These are phyloP conservation scores for Mus musculus DNA, from an alignment of 2,113 vertebrate genomes.

Conservation along the genomic window DNA sequence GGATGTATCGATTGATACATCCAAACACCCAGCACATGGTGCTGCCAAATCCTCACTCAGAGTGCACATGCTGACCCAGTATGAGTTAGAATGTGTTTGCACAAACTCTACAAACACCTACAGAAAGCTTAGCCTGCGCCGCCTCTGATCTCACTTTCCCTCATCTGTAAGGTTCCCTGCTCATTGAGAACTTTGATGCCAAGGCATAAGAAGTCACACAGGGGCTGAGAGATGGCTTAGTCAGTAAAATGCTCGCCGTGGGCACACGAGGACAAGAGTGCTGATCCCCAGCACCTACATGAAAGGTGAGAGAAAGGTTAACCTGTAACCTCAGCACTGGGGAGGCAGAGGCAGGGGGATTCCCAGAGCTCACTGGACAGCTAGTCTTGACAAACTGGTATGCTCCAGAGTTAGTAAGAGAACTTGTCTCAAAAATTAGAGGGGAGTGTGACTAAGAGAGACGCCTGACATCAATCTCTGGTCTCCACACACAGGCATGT, in stretches of 20 bases:
- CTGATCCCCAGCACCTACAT: not conserved
- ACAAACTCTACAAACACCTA: not conserved
- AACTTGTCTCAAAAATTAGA: not conserved
- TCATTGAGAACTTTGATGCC: fast-evolving
- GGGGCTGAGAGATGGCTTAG: not conserved
- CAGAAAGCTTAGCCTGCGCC: not conserved
- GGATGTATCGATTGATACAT: not conserved
- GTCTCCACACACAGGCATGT: not conserved
- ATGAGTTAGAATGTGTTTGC: not conserved
- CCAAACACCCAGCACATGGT: not conserved
- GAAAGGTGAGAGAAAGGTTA: not conserved
- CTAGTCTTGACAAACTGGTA: not conserved
- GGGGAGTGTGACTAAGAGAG: not conserved
- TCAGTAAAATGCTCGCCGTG: not conserved
- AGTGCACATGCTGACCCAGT: not conserved
- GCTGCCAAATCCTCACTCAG: not conserved
- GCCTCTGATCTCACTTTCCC: not conserved
- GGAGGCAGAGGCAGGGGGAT: not conserved
- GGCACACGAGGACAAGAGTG: not conserved
- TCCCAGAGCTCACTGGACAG: not conserved
- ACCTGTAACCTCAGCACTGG: not conserved
- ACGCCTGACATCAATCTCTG: not conserved
- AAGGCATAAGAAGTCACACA: not conserved
- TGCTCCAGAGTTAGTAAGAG: not conserved
- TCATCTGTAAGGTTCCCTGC: not conserved